Evolutionary conservation across 2,888 invertebrate species (phyloP).

Genomic region (Hipparchia sbordonii): DNA sequence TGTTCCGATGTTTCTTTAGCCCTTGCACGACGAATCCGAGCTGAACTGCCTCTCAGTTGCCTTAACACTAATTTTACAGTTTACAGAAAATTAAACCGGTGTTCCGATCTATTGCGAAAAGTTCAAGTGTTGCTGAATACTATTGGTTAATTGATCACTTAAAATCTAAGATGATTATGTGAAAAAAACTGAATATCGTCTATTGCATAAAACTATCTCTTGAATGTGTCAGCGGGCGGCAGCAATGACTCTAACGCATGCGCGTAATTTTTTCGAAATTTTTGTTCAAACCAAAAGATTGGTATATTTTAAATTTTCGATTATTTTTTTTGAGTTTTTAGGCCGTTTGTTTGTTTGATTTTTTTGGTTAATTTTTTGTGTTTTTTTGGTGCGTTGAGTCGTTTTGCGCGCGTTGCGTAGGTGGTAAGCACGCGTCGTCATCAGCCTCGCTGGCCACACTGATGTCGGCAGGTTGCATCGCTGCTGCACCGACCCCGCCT

Average conservation of each 20-base stretch:
- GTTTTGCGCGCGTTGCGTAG: slow-evolving; percentile 78
- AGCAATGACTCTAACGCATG: slow-evolving; percentile 70
- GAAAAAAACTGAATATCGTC: slow-evolving; percentile 73
- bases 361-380: slow-evolving; percentile 49
- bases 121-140: slow-evolving; percentile 82
- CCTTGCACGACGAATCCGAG: slow-evolving; percentile 76
- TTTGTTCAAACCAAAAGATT: slow-evolving; percentile 59
- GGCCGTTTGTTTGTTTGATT: slow-evolving; percentile 56
- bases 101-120: slow-evolving; percentile 59
- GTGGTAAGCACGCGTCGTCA: slow-evolving; percentile 79
- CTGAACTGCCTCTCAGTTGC: slow-evolving; percentile 74
- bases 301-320: slow-evolving; percentile 69
- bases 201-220: slow-evolving; percentile 80
- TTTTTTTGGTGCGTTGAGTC: slow-evolving; percentile 58
- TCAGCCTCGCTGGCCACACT: slow-evolving; percentile 81
- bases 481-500: slow-evolving; percentile 65
- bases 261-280: slow-evolving; percentile 74
- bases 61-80: slow-evolving; percentile 78
- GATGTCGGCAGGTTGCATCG: slow-evolving; percentile 70
- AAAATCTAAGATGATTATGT: slow-evolving; percentile 77
- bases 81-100: slow-evolving; percentile 74
- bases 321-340: slow-evolving; percentile 51
- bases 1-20: slow-evolving; percentile 71
- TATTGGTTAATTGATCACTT: slow-evolving; percentile 75
- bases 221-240: slow-evolving; percentile 80